phyloP scores from a whole-genome alignment of 2,797 vertebrate species.

The Enteromius mattozi region DNA sequence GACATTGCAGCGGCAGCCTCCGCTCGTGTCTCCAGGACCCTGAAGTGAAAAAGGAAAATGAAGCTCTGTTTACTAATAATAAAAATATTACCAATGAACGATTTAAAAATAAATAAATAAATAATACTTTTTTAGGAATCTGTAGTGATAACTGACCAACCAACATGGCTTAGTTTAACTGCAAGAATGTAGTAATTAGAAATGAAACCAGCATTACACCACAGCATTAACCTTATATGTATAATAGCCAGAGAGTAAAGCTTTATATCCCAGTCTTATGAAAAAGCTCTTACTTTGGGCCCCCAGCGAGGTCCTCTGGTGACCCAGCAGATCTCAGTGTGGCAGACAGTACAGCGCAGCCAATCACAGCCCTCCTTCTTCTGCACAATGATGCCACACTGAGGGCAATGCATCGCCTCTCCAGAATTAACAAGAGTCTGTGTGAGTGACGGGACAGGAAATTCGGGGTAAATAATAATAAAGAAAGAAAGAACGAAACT shows the following conservation, averaged over 20 bases:
- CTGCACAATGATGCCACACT: conserved; percentile 85
- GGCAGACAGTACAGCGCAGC: conserved; percentile 85
- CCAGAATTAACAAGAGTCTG: conserved; percentile 83
- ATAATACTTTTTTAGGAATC: not conserved
- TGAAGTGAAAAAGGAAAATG: conserved; percentile 61
- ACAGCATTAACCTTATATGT: not conserved
- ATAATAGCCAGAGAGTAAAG: conserved; percentile 6
- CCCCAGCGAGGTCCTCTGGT: conserved; percentile 85
- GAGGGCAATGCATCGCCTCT: conserved; percentile 84
- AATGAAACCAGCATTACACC: not conserved
- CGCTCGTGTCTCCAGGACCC: conserved; percentile 89
- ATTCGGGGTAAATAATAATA: not conserved
- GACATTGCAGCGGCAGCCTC: conserved; percentile 86
- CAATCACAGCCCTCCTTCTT: conserved; percentile 87
- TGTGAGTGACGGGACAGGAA: not conserved
- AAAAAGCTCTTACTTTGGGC: conserved; percentile 70
- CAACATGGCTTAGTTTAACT: not conserved
- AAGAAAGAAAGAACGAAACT: not conserved
- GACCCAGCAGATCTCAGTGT: conserved; percentile 87
- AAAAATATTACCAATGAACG: not conserved
- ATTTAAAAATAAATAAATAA: no score
- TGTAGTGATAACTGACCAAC: not conserved
- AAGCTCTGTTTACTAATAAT: not conserved
- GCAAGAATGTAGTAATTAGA: not conserved
- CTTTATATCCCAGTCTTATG: conserved; percentile 9